These are phyloP conservation scores for Periparus ater DNA, from an alignment of 2,797 vertebrate species.

Conservation along the genomic window DNA sequence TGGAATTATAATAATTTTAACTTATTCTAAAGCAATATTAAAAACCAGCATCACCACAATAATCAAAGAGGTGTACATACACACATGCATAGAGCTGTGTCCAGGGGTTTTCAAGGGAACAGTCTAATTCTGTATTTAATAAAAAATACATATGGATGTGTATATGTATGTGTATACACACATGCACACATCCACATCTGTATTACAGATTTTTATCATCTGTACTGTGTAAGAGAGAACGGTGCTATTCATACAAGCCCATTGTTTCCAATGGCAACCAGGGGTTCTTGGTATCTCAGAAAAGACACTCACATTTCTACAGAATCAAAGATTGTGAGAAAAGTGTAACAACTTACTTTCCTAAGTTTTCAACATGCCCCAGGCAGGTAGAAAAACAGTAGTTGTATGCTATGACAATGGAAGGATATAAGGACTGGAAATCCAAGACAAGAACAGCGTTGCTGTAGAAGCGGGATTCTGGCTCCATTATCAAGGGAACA, in stretches of 20 bases:
- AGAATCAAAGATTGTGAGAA: background rate
- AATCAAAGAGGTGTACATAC: background rate
- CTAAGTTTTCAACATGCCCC: constrained; percentile 90
- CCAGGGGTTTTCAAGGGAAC: background rate
- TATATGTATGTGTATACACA: background rate
- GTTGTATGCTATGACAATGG: constrained; percentile 98
- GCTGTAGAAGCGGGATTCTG: constrained; percentile 97
- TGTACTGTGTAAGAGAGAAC: background rate
- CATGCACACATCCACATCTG: fast-evolving
- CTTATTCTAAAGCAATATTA: background rate
- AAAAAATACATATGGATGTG: background rate
- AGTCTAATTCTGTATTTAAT: background rate
- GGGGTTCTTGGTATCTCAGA: background rate
- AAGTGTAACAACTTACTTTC: constrained; percentile 86
- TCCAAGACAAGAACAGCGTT: constrained; percentile 95
- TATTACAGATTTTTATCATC: background rate
- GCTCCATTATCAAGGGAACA: constrained; percentile 94
- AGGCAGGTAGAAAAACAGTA: constrained; percentile 98
- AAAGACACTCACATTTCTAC: background rate
- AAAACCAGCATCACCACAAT: background rate
- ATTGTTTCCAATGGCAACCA: background rate
- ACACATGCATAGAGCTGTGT: background rate
- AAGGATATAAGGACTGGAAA: constrained; percentile 96
- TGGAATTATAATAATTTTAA: background rate
- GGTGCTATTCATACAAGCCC: background rate